Evolutionary conservation across 2,888 invertebrate species (phyloP), one percentile per base, ranked within the genome.

Genomic region (Stenichneumon culpator): DNA sequence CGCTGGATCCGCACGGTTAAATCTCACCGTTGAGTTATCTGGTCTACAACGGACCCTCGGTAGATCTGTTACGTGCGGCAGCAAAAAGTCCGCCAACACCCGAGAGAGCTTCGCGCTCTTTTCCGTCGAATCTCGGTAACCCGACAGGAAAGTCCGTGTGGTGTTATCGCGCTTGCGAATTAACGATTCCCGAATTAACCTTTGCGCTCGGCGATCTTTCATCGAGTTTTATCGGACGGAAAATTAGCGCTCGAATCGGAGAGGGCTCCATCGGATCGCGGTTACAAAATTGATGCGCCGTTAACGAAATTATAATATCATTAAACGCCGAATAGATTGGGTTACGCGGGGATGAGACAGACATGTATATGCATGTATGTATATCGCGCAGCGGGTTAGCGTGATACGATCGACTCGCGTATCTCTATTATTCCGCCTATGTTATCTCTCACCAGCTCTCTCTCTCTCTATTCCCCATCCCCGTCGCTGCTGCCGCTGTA

Each of bases 221-320:
- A 57, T 25, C 22, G 57, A 50, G 63, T 67, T 80, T 44, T 44
- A 60, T 60, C 47, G 72, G 36, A 14, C 22, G 50, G 32, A 75
- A 77, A 79, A 74, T 72, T 74, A 75, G 57, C 75, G 63, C 57
- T 5, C 36, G 80, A 47, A 44, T 84, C 69, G 25, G 44, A 44
- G 52, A 0, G 14, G 44, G 52, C 69, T 70, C 39, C 70, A 69
- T 80, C 77, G 80, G 72, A 77, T 79, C 25, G 73, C 50, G 80
- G 78, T 77, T 57, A 74, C 82, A 73, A 80, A 86, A 86, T 80
- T 77, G 77, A 80, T 68, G 80, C 65, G 80, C 69, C 77, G 63
- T 80, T 78, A 86, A 83, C 82, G 74, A 86, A 86, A 83, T 86
- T 78, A 78, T 82, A 86, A 83, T 82, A 73, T 86, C 77, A 80